A percentile compares a stretch with the other conserved stretches of the same genome.
phyloP scores from a whole-genome alignment of 2,113 vertebrate species.

The Cepphus grylle region DNA sequence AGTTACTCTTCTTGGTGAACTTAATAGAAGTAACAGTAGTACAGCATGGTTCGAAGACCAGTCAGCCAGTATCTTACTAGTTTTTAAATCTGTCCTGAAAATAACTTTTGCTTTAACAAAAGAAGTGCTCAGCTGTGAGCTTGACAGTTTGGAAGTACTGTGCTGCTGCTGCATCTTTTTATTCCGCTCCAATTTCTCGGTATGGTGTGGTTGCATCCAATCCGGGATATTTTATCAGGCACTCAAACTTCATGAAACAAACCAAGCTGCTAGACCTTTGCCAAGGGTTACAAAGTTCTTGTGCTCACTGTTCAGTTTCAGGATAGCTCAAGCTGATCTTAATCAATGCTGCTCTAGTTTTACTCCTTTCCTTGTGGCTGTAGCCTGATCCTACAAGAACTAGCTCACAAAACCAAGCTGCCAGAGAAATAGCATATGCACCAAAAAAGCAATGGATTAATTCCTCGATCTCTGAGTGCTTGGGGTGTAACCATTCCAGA shows the following conservation, averaged over 20 bases:
- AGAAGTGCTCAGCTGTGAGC: not conserved
- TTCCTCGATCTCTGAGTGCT: not conserved
- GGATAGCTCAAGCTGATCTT: not conserved
- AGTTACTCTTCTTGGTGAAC: not conserved
- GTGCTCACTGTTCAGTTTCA: not conserved
- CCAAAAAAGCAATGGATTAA: not conserved
- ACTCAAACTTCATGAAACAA: not conserved
- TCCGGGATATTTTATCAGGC: not conserved
- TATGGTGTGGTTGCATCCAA: accelerated
- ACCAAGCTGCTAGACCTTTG: not conserved
- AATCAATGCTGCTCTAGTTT: not conserved
- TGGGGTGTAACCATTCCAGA: not conserved
- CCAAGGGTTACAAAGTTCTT: not conserved
- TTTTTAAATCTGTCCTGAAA: not conserved
- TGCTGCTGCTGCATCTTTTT: not conserved
- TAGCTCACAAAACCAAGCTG: not conserved
- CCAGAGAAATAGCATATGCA: not conserved
- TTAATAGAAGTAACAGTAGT: not conserved
- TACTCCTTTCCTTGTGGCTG: not conserved
- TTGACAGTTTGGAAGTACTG: not conserved
- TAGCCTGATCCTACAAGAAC: not conserved
- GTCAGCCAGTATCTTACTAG: not conserved
- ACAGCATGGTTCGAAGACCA: not conserved
- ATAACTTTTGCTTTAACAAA: not conserved
- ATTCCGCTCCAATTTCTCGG: constrained; percentile 1